Conservation (phyloP, 1,140 invertebrate genomes). For the Ceratosolen solmsi region DNA sequence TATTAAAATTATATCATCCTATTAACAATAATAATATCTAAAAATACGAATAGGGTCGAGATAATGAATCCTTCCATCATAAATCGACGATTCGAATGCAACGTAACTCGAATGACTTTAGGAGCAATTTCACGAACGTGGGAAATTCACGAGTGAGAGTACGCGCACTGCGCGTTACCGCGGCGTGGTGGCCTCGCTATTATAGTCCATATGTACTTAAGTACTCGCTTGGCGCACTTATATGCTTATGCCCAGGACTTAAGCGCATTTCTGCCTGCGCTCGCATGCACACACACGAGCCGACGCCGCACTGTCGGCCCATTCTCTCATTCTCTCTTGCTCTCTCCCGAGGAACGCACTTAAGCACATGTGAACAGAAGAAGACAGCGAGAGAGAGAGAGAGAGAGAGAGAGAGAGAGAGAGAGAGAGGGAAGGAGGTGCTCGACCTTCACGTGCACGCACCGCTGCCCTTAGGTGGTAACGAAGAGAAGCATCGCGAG, state of each 20-base stretch:
- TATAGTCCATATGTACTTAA: constrained; percentile 49
- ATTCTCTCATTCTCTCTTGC: constrained; percentile 1
- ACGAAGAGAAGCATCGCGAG: constrained; percentile 47
- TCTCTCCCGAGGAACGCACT: constrained; percentile 43
- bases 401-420: constrained; percentile 25
- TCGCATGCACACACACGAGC: constrained; percentile 7
- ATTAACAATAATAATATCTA: too few species aligned
- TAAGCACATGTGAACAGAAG: constrained; percentile 43
- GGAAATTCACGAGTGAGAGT: constrained; percentile 61
- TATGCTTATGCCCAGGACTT: constrained; percentile 49
- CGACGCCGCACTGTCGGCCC: constrained; percentile 10
- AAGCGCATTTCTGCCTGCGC: constrained; percentile 38
- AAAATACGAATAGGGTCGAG: not conserved
- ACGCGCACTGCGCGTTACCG: constrained; percentile 19
- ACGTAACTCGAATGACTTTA: constrained; percentile 4
- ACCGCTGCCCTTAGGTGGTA: constrained; percentile 66
- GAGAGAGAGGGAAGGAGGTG: constrained; percentile 16
- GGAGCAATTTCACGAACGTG: constrained; percentile 60
- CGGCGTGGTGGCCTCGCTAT: constrained; percentile 37
- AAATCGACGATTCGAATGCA: constrained; percentile 19
- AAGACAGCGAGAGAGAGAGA: constrained; percentile 21
- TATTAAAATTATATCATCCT: too few species aligned
- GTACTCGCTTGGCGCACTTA: constrained; percentile 47
- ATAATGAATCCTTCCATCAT: not conserved
- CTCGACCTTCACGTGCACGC: constrained; percentile 59